These are phyloP conservation scores for Peromyscus californicus DNA, from an alignment of 2,113 vertebrate species.

Conservation along the genomic window DNA sequence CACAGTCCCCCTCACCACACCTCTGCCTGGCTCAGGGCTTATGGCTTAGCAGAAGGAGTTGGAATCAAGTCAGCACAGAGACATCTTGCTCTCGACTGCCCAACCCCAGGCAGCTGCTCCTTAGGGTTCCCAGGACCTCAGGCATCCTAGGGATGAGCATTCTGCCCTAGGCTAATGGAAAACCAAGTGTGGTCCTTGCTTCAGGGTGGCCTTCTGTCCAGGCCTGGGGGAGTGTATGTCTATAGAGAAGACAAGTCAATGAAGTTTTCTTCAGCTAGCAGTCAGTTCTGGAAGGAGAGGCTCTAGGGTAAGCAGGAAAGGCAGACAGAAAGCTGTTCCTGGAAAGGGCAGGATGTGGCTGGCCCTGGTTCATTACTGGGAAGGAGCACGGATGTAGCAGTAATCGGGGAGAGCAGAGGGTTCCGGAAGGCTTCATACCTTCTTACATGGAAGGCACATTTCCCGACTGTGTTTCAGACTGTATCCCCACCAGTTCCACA, in stretches of 20 bases:
- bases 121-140: not conserved
- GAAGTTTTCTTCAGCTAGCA: not conserved
- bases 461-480: slow-evolving; percentile 45
- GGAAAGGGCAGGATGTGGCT: slow-evolving; percentile 69
- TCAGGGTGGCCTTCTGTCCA: not conserved
- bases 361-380: slow-evolving; percentile 52
- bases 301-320: not conserved
- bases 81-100: not conserved
- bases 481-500: not conserved
- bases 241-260: not conserved
- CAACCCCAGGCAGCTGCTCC: not conserved
- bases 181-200: not conserved
- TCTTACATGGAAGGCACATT: not conserved
- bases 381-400: slow-evolving; percentile 51
- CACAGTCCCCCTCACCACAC: rapidly evolving
- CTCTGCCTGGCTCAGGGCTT: not conserved
- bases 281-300: not conserved
- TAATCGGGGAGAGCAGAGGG: not conserved
- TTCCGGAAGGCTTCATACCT: slow-evolving; percentile 53
- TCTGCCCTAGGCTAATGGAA: not conserved
- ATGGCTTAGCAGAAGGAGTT: not conserved
- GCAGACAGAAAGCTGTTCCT: slow-evolving; percentile 43
- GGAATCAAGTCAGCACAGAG: not conserved
- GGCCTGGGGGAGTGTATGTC: not conserved
- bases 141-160: not conserved